A percentile compares a stretch with the other conserved stretches of the same genome.
Conservation (phyloP, 2,888 invertebrate genomes). For the Bhutanitis thaidina region DNA sequence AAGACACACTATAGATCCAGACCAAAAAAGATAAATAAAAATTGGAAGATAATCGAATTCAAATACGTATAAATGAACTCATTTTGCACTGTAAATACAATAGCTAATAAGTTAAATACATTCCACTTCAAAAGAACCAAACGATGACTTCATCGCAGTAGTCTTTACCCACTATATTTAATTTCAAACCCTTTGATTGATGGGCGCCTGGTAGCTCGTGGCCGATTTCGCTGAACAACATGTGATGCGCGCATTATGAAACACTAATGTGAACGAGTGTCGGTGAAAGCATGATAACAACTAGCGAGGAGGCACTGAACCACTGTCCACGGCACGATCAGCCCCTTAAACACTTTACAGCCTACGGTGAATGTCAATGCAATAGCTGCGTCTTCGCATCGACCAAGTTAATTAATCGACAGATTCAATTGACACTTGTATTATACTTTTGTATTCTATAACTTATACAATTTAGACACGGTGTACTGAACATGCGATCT, state of each 20-base stretch:
- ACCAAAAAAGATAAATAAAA: too few relatives aligned
- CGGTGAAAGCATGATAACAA: constrained; percentile 28
- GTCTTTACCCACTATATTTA: constrained; percentile 14
- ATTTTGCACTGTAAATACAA: too few relatives aligned
- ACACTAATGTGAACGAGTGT: constrained; percentile 23
- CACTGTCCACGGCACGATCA: constrained; percentile 29
- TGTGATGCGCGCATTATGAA: constrained; percentile 23
- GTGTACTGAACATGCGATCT: too few relatives aligned
- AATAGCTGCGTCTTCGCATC: constrained; percentile 10
- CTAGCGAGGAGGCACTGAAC: constrained; percentile 24
- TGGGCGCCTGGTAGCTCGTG: constrained; percentile 16
- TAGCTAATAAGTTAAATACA: too few relatives aligned
- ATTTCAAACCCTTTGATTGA: constrained; percentile 24
- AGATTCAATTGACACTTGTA: not conserved
- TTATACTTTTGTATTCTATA: not conserved
- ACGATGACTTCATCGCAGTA: constrained; percentile 10
- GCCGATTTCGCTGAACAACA: constrained; percentile 15
- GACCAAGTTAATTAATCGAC: not conserved
- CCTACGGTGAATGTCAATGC: constrained; percentile 38
- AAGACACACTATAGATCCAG: too few relatives aligned
- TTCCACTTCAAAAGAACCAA: not conserved
- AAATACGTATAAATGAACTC: too few relatives aligned
- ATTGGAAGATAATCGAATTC: too few relatives aligned
- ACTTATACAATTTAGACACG: too few relatives aligned
- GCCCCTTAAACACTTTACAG: constrained; percentile 35